phyloP scores from a whole-genome alignment of 2,797 vertebrate species.

The Lerista edwardsae region DNA sequence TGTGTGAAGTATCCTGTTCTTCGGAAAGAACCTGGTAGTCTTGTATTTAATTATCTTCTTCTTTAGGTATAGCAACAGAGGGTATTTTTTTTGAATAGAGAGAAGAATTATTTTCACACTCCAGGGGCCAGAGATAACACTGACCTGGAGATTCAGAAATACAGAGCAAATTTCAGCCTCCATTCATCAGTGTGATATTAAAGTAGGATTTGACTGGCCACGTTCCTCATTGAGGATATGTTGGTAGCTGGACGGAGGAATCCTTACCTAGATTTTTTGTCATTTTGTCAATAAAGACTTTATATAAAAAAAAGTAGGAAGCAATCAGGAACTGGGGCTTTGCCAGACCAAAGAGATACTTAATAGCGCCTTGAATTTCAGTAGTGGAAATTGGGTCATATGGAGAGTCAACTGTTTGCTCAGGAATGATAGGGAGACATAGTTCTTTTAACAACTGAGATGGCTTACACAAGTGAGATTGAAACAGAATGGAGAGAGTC shows the following conservation, averaged over 20 bases:
- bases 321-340: conserved; percentile 68
- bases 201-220: conserved; percentile 49
- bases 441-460: conserved; percentile 45
- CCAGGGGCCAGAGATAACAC: conserved; percentile 8
- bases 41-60: conserved; percentile 49
- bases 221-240: conserved; percentile 50
- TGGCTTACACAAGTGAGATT: conserved; percentile 4
- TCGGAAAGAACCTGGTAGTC: conserved; percentile 19
- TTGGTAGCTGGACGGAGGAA: conserved; percentile 42
- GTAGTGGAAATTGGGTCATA: conserved; percentile 59
- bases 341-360: conserved; percentile 69
- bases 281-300: conserved; percentile 73
- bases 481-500: not conserved
- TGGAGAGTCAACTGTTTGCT: conserved; percentile 50
- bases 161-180: conserved; percentile 15
- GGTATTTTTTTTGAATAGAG: not conserved
- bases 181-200: conserved; percentile 33
- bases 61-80: conserved; percentile 1
- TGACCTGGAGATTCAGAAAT: conserved; percentile 37
- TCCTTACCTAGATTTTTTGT: conserved; percentile 61
- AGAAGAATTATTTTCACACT: conserved; percentile 6
- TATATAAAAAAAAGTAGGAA: conserved; percentile 69
- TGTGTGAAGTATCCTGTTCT: conserved; percentile 25
- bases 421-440: conserved; percentile 36
- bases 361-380: conserved; percentile 71